These are phyloP conservation scores for Cordylochernes scorpioides DNA, from an alignment of 2,888 invertebrate genomes.

Conservation along the genomic window DNA sequence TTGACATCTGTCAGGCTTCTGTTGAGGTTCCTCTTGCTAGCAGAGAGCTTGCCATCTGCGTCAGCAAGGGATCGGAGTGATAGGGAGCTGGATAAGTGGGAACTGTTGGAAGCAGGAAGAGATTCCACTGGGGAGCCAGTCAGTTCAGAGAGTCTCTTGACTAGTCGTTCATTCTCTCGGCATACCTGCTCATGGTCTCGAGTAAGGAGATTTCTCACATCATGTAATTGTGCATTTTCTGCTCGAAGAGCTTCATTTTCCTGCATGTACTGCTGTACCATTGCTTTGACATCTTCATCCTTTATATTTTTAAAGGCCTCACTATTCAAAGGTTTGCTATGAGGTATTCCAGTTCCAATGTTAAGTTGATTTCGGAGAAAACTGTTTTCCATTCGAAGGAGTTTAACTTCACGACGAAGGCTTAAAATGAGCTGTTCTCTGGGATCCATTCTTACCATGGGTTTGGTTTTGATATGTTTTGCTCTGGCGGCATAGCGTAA, in stretches of 20 bases:
- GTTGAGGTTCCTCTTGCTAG: too few species aligned
- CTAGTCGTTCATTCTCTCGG: constrained; percentile 59
- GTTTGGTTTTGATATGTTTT: constrained; percentile 71
- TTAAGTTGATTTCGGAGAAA: constrained; percentile 55
- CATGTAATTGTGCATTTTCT: constrained; percentile 59
- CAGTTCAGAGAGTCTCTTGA: constrained; percentile 36
- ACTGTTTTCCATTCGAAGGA: constrained; percentile 60
- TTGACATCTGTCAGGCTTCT: too few species aligned
- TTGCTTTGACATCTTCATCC: constrained; percentile 39
- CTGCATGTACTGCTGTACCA: constrained; percentile 53
- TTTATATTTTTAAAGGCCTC: constrained; percentile 8
- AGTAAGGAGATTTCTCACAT: constrained; percentile 44
- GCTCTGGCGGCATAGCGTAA: constrained; percentile 71
- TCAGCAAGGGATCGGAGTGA: too few species aligned
- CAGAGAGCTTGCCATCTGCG: too few species aligned
- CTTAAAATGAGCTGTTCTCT: constrained; percentile 67
- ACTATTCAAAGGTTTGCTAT: too few species aligned
- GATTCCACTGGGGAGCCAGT: too few species aligned
- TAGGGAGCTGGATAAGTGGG: too few species aligned
- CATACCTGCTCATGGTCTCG: constrained; percentile 69
- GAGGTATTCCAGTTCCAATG: too few species aligned
- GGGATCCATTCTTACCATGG: constrained; percentile 80
- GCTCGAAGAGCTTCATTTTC: constrained; percentile 32
- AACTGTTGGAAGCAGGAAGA: too few species aligned
- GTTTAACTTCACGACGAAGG: constrained; percentile 57